phyloP scores from a whole-genome alignment of 2,888 invertebrate species.

The Spisula subtruncata region DNA sequence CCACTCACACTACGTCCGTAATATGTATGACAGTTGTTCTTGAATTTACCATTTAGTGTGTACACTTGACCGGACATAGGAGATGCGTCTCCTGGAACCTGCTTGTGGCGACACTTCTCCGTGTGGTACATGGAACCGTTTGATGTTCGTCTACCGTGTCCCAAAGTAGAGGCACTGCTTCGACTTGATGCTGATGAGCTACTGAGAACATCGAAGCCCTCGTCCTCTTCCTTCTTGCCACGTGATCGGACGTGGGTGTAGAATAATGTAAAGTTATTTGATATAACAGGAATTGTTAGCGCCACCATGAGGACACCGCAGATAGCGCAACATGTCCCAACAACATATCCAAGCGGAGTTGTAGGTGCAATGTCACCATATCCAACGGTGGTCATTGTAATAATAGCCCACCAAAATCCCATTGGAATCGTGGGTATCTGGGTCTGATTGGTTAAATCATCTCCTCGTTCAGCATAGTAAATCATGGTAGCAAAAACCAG shows the following conservation, averaged over 20 bases:
- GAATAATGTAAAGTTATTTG: constrained; percentile 87
- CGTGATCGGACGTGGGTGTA: constrained; percentile 86
- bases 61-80: neutral
- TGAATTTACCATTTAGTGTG: constrained; percentile 20
- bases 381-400: constrained; percentile 87
- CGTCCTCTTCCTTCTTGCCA: constrained; percentile 44
- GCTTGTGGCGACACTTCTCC: neutral
- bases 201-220: neutral
- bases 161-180: neutral
- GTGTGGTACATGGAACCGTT: neutral
- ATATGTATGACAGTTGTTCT: neutral
- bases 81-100: neutral
- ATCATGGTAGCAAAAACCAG: constrained; percentile 87
- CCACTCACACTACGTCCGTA: neutral
- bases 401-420: constrained; percentile 88
- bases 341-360: constrained; percentile 84
- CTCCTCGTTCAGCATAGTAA: constrained; percentile 87
- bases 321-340: constrained; percentile 85
- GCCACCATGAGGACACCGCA: constrained; percentile 86
- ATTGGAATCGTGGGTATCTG: constrained; percentile 87
- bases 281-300: constrained; percentile 87
- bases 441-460: constrained; percentile 75
- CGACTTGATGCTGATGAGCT: neutral
- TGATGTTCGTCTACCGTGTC: neutral
- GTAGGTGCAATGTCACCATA: constrained; percentile 86